phyloP scores from a whole-genome alignment of 2,113 vertebrate species.

The Poicephalus gulielmi region DNA sequence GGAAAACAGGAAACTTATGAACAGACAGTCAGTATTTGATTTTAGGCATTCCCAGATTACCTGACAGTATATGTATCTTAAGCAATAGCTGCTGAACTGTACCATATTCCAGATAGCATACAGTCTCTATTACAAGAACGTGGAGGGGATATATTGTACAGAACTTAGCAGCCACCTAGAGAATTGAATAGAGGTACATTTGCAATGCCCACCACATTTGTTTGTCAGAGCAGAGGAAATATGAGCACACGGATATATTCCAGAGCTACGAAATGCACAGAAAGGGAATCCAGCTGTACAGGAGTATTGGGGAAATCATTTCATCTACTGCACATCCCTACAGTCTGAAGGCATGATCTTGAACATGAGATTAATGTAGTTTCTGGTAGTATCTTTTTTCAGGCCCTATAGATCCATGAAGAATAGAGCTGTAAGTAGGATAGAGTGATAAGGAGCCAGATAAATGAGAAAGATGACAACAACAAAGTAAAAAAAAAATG shows the following conservation, averaged over 20 bases:
- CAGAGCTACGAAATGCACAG: not conserved
- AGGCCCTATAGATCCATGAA: not conserved
- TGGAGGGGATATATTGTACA: not conserved
- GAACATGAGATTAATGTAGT: not conserved
- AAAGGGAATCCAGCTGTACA: not conserved
- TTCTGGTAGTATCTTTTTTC: not conserved
- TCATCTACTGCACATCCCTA: not conserved
- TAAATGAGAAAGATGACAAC: not conserved
- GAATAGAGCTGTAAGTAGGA: not conserved
- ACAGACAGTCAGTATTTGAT: not conserved
- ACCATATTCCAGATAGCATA: not conserved
- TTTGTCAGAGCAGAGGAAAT: not conserved
- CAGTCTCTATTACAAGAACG: not conserved
- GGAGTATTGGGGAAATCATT: not conserved
- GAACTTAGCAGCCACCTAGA: not conserved
- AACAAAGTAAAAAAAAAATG: not conserved
- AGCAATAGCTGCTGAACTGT: not conserved
- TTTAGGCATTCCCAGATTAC: not conserved
- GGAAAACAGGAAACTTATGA: not conserved
- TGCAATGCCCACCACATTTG: not conserved
- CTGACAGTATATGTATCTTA: not conserved
- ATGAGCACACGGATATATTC: not conserved
- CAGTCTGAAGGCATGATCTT: not conserved
- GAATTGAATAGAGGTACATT: not conserved
- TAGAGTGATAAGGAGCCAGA: not conserved